These are phyloP conservation scores for Drosophila anomalata DNA, from an alignment of 2,888 invertebrate species.

Conservation along the genomic window DNA sequence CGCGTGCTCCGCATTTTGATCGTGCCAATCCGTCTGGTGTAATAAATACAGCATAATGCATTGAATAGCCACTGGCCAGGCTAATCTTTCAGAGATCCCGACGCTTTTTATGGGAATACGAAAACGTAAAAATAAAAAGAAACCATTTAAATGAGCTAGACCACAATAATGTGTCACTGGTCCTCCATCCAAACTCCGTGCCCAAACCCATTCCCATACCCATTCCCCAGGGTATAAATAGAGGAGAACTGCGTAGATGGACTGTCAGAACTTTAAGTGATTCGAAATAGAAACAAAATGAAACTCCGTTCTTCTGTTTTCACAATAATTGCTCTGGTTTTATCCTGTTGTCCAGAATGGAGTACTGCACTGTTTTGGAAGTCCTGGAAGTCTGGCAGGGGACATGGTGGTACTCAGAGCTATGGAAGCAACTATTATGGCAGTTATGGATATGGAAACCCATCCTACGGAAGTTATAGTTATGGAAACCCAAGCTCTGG, in stretches of 20 bases:
- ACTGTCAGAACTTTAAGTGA: slow-evolving; percentile 47
- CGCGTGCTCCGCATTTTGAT: slow-evolving; percentile 65
- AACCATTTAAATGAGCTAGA: slow-evolving; percentile 56
- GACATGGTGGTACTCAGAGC: slow-evolving; percentile 18
- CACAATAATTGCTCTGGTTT: slow-evolving; percentile 38
- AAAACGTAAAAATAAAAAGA: slow-evolving; percentile 44
- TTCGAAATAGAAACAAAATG: slow-evolving; percentile 32
- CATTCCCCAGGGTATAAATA: slow-evolving; percentile 66
- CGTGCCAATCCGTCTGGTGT: slow-evolving; percentile 38
- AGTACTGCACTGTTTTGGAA: slow-evolving; percentile 60
- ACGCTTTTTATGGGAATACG: slow-evolving; percentile 44
- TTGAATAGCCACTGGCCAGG: slow-evolving; percentile 44
- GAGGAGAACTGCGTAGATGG: slow-evolving; percentile 35
- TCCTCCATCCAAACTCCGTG: background rate
- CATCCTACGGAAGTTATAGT: slow-evolving; percentile 21
- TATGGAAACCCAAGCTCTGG: slow-evolving; percentile 8
- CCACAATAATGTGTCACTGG: slow-evolving; percentile 64
- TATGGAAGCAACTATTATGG: slow-evolving; percentile 21
- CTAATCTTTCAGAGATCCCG: slow-evolving; percentile 63
- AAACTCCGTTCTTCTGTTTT: slow-evolving; percentile 14
- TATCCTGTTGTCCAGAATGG: slow-evolving; percentile 40
- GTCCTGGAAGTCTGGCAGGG: slow-evolving; percentile 42
- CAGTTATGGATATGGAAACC: slow-evolving; percentile 22
- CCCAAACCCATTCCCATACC: slow-evolving; percentile 11
- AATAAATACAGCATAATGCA: slow-evolving; percentile 58